A percentile compares a stretch with the other conserved stretches of the same genome.
phyloP scores from a whole-genome alignment of 2,888 invertebrate genomes.

The Phaonia tiefii region DNA sequence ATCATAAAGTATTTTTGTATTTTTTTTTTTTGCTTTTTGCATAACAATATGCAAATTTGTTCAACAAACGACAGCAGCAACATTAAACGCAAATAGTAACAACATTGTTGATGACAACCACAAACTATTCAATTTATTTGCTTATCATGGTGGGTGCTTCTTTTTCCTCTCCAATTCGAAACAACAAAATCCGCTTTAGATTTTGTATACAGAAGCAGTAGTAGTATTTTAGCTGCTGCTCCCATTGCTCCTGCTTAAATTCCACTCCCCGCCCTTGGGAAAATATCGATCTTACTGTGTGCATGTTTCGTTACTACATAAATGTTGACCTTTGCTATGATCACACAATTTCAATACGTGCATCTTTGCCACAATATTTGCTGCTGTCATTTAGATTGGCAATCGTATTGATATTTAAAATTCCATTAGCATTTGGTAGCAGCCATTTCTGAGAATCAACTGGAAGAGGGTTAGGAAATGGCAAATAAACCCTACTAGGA shows the following conservation, averaged over 20 bases:
- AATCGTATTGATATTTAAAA: background rate
- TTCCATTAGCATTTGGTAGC: constrained; percentile 1
- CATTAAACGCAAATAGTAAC: constrained; percentile 17
- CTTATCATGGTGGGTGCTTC: too few relatives aligned
- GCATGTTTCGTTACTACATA: too few relatives aligned
- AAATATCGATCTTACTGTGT: constrained; percentile 18
- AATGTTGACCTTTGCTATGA: constrained; percentile 56
- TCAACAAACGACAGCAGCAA: constrained; percentile 46
- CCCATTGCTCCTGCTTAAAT: background rate
- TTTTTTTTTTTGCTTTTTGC: constrained; percentile 26
- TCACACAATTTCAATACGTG: background rate
- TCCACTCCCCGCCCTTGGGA: background rate
- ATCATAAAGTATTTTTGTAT: constrained; percentile 48
- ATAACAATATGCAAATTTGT: constrained; percentile 62
- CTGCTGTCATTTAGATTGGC: background rate
- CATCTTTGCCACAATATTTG: too few relatives aligned
- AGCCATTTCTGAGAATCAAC: constrained; percentile 10
- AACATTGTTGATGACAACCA: background rate
- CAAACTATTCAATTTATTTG: constrained; percentile 8
- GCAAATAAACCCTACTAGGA: background rate
- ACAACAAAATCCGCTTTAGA: constrained; percentile 24
- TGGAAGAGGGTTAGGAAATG: background rate
- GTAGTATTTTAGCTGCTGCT: background rate
- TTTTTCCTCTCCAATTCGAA: too few relatives aligned
- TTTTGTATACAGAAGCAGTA: background rate